Evolutionary conservation across 2,113 vertebrate genomes (phyloP).

Genomic region (Lepus europaeus): DNA sequence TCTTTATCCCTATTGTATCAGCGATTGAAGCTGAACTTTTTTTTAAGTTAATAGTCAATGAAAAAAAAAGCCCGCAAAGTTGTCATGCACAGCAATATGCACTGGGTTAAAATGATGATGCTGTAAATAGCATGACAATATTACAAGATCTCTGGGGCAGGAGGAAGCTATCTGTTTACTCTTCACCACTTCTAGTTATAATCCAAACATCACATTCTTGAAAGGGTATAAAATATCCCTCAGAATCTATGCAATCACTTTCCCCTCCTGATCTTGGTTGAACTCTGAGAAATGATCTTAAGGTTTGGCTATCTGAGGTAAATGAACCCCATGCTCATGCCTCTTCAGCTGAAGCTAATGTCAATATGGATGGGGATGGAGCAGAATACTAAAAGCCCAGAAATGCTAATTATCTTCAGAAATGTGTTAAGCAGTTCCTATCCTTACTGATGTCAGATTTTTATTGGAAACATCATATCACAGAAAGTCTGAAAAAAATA

Average conservation of each 20-base stretch:
- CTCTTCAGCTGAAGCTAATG: slow-evolving; percentile 65
- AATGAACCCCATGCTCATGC: slow-evolving; percentile 58
- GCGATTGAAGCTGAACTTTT: background rate
- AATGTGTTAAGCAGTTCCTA: slow-evolving; percentile 64
- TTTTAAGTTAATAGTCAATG: slow-evolving; percentile 36
- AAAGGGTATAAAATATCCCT: slow-evolving; percentile 53
- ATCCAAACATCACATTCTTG: slow-evolving; percentile 72
- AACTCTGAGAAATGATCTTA: slow-evolving; percentile 52
- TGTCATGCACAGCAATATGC: background rate
- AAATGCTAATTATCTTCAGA: slow-evolving; percentile 73
- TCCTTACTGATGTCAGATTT: slow-evolving; percentile 68
- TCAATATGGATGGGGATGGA: slow-evolving; percentile 54
- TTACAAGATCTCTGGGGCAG: background rate
- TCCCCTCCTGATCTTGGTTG: slow-evolving; percentile 56
- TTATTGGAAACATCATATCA: slow-evolving; percentile 73
- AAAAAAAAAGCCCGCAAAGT: slow-evolving; percentile 39
- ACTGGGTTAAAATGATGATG: background rate
- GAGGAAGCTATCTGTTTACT: slow-evolving; percentile 54
- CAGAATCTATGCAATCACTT: slow-evolving; percentile 34
- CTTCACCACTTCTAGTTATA: slow-evolving; percentile 45
- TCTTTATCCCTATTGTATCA: background rate
- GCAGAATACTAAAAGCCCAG: slow-evolving; percentile 63
- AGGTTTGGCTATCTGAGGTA: slow-evolving; percentile 65
- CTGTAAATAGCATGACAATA: slow-evolving; percentile 36
- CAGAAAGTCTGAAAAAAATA: slow-evolving; percentile 49